Evolutionary conservation across 2,888 invertebrate species (phyloP), one percentile per base, ranked within the genome.

Genomic region (Drosophila nr. perissopoda): DNA sequence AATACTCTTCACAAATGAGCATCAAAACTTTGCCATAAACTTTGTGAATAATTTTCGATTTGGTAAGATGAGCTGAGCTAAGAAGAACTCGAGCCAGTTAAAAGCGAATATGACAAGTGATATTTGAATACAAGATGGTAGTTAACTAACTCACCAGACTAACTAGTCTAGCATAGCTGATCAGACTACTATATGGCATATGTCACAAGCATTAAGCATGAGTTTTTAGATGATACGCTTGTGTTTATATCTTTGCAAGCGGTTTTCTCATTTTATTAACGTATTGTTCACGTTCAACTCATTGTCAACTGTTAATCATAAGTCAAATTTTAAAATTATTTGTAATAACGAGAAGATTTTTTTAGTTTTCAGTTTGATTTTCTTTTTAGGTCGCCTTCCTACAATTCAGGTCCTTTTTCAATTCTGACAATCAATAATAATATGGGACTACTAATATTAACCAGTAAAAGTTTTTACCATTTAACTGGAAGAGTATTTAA

Each of bases 1-100:
- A 52, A 52, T 78, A 80, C 71, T 40, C 57, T 67, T 11, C 29
- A 8, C 16, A 42, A 36, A 8, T 33, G 25, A 52, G 65, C 48
- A 46, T 29, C n/a, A 2, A 1, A 29, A 25, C 34, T 52, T 60
- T 51, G 5, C 2, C 16, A 42, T 31, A 7, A 1, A 18, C 21
- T 51, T 54, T 40, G 59, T 27, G 2, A 51, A 36, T 29, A 29
- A 51, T 11, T 27, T 6, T 49, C 16, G 27, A 49, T 27, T 18
- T 27, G 16, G 0, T 25, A 33, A 11, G 33, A 33, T 13, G n/a
- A 40, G 11, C n/a, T 25, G 27, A 21, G 27, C 27, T 10, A 18
- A 18, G 27, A 18, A 7, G 13, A 10, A 13, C 7, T 46, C 46
- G 21, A 21, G 13, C 7, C 13, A 7, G 21, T 21, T 46, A 21